These are phyloP conservation scores for Griposia aprilina DNA, from an alignment of 2,888 invertebrate genomes.

Conservation along the genomic window DNA sequence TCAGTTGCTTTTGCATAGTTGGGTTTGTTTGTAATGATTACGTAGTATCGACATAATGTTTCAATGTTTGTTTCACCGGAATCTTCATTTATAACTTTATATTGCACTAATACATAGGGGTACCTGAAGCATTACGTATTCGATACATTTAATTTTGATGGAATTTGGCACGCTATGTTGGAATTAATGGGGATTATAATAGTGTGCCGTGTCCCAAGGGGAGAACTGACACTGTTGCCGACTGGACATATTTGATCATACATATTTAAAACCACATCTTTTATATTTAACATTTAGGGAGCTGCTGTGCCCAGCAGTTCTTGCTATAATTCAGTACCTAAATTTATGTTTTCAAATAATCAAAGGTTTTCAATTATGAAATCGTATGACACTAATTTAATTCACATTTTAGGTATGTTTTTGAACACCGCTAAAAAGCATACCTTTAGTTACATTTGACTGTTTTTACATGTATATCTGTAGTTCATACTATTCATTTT, in stretches of 20 bases:
- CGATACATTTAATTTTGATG: conserved; percentile 7
- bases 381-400: too few relatives aligned
- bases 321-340: too few relatives aligned
- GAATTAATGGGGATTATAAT: conserved; percentile 29
- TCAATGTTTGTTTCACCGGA: neutral
- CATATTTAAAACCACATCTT: conserved; percentile 7
- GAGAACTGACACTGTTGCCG: conserved; percentile 23
- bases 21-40: neutral
- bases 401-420: too few relatives aligned
- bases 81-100: conserved; percentile 14
- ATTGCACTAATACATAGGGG: conserved; percentile 13
- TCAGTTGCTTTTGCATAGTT: neutral
- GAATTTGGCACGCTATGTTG: conserved; percentile 12
- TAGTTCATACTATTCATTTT: too few relatives aligned
- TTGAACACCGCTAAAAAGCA: too few relatives aligned
- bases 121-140: neutral
- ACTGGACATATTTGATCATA: conserved; percentile 40
- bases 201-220: conserved; percentile 5
- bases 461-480: too few relatives aligned
- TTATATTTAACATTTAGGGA: too few relatives aligned
- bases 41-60: too few relatives aligned
- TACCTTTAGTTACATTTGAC: too few relatives aligned
- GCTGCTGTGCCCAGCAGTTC: too few relatives aligned
- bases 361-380: too few relatives aligned
- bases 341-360: too few relatives aligned